These are phyloP conservation scores for Tamandua tetradactyla DNA, from an alignment of 2,797 vertebrate species.

Conservation along the genomic window DNA sequence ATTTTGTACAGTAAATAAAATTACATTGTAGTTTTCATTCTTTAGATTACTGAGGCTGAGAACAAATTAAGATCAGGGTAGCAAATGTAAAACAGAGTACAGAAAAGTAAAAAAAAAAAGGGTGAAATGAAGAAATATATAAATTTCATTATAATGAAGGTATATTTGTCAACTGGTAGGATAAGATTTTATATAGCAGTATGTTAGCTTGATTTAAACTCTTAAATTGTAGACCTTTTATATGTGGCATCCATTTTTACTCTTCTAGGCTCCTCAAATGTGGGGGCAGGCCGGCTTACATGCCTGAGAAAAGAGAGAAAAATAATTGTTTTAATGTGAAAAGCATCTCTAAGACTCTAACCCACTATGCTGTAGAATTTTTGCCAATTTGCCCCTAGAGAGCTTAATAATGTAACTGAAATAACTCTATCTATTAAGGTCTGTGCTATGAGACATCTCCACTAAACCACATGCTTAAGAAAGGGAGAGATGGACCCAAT, in stretches of 20 bases:
- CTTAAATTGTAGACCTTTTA: slow-evolving; percentile 4
- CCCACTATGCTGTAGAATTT: background rate
- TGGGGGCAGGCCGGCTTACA: background rate
- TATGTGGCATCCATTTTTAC: background rate
- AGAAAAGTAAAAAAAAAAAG: slow-evolving; percentile 30
- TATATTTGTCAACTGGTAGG: background rate
- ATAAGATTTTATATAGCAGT: background rate
- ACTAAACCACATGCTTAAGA: background rate
- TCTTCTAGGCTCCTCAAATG: background rate
- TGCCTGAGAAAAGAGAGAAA: background rate
- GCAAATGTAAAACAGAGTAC: slow-evolving; percentile 12
- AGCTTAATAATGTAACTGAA: background rate
- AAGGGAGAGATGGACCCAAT: background rate
- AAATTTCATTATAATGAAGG: background rate
- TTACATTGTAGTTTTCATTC: background rate
- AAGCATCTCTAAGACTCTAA: background rate
- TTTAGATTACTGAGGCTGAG: background rate
- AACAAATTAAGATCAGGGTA: background rate
- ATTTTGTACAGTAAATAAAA: slow-evolving; percentile 8
- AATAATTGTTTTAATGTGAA: background rate
- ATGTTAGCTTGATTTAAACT: background rate
- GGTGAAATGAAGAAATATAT: background rate
- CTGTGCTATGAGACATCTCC: background rate
- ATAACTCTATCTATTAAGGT: background rate
- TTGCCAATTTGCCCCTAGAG: background rate